These are phyloP conservation scores for Trichonephila clavipes DNA, from an alignment of 1,140 invertebrate genomes.

Conservation along the genomic window DNA sequence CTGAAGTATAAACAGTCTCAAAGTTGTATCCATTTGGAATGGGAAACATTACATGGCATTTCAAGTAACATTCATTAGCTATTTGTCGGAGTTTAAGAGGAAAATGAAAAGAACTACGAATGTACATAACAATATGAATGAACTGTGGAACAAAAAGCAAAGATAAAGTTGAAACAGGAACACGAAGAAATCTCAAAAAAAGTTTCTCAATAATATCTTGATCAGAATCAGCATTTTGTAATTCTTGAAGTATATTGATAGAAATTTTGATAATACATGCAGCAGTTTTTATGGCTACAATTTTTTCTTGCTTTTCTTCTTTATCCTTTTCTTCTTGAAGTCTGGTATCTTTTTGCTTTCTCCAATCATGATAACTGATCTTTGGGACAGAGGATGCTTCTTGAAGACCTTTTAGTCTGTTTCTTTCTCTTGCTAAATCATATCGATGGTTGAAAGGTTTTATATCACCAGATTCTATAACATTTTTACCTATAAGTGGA, in stretches of 20 bases:
- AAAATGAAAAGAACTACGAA: not conserved
- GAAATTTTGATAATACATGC: not conserved
- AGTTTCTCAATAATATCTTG: constrained; percentile 12
- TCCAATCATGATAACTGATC: constrained; percentile 29
- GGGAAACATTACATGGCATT: constrained; percentile 46
- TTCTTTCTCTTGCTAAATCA: constrained; percentile 24
- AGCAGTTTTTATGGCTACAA: not conserved
- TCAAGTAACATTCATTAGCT: constrained; percentile 49
- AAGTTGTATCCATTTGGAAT: constrained; percentile 63
- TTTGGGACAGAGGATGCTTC: not conserved
- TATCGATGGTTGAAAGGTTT: constrained; percentile 26
- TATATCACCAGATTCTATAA: not conserved
- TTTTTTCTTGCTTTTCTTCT: not conserved
- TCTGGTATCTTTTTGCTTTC: not conserved
- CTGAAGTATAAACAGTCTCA: constrained; percentile 51
- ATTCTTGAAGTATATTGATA: constrained; percentile 2
- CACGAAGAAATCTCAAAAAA: not conserved
- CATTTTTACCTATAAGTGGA: constrained; percentile 31
- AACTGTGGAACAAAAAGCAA: constrained; percentile 36
- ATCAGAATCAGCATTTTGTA: not conserved
- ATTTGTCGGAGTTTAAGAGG: not conserved
- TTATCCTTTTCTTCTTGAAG: constrained; percentile 14
- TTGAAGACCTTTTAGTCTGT: not conserved
- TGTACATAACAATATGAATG: constrained; percentile 46
- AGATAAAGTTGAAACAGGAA: not conserved